phyloP scores from a whole-genome alignment of 2,888 invertebrate genomes.

The Stenoptilia bipunctidactyla region DNA sequence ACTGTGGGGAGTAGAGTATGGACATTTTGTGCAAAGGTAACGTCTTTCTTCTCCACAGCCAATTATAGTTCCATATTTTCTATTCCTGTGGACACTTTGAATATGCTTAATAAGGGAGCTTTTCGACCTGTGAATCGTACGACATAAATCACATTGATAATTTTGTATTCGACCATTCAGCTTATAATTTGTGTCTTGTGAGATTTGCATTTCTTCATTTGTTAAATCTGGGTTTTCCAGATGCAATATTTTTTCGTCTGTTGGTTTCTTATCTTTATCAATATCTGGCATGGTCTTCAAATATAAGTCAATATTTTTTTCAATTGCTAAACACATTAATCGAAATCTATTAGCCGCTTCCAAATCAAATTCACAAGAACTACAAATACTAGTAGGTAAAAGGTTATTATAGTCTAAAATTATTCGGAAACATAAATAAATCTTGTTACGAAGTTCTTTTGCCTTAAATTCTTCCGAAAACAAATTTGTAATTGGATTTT shows the following conservation, averaged over 20 bases:
- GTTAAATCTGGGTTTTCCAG: too few relatives aligned
- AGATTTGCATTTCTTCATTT: too few relatives aligned
- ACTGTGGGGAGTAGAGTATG: slow-evolving; percentile 53
- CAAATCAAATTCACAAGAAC: slow-evolving; percentile 34
- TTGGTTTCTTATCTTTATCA: too few relatives aligned
- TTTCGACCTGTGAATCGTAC: slow-evolving; percentile 39
- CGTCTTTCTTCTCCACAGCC: slow-evolving; percentile 44
- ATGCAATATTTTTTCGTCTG: too few relatives aligned
- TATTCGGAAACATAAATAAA: slow-evolving; percentile 43
- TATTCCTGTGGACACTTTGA: slow-evolving; percentile 45
- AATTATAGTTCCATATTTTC: slow-evolving; percentile 41
- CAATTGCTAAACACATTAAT: too few relatives aligned
- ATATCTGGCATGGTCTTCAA: too few relatives aligned
- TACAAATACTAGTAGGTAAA: slow-evolving; percentile 38
- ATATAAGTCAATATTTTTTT: too few relatives aligned
- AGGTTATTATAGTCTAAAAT: slow-evolving; percentile 24
- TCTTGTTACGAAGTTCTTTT: slow-evolving; percentile 30
- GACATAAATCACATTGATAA: slow-evolving; percentile 37
- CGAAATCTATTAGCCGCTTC: slow-evolving; percentile 35
- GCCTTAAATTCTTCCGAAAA: slow-evolving; percentile 25
- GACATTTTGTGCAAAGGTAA: slow-evolving; percentile 54
- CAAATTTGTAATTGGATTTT: slow-evolving; percentile 22
- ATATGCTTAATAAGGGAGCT: slow-evolving; percentile 41
- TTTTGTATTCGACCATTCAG: too few relatives aligned
- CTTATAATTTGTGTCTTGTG: too few relatives aligned